These are phyloP conservation scores for Enteromius argenteus DNA, from an alignment of 2,797 vertebrate species.

Conservation along the genomic window DNA sequence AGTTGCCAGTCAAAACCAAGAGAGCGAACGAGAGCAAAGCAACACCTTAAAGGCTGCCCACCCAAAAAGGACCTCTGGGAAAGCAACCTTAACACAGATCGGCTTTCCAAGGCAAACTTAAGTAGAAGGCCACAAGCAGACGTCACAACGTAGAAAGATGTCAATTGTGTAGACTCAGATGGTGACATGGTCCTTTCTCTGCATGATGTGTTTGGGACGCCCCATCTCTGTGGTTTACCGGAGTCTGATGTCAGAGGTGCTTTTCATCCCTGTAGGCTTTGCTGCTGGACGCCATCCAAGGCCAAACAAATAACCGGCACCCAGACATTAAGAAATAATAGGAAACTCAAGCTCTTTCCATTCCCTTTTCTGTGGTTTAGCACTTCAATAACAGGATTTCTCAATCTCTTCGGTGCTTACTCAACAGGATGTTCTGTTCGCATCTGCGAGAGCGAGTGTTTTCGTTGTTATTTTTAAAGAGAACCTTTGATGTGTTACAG, in stretches of 20 bases:
- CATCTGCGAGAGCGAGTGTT: constrained; percentile 44
- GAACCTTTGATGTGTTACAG: constrained; percentile 16
- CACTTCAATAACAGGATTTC: constrained; percentile 76
- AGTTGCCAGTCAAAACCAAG: constrained; percentile 73
- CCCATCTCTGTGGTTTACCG: constrained; percentile 59
- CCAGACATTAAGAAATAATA: constrained; percentile 72
- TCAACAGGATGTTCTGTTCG: constrained; percentile 74
- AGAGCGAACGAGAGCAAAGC: constrained; percentile 56
- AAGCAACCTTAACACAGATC: constrained; percentile 58
- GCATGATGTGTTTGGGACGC: constrained; percentile 57
- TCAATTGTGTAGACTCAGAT: constrained; percentile 71
- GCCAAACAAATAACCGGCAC: constrained; percentile 46
- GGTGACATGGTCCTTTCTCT: constrained; percentile 76
- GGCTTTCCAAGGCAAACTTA: constrained; percentile 66
- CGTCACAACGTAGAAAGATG: constrained; percentile 62
- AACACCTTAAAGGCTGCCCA: constrained; percentile 42
- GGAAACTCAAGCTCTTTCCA: constrained; percentile 79
- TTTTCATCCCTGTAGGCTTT: constrained; percentile 50
- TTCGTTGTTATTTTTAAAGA: constrained; percentile 16
- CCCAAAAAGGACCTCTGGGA: constrained; percentile 29
- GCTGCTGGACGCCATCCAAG: constrained; percentile 49
- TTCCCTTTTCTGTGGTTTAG: constrained; percentile 78
- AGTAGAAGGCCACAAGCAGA: constrained; percentile 52
- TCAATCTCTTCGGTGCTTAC: constrained; percentile 66
- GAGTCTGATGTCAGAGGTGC: constrained; percentile 68